These are phyloP conservation scores for Meda fulgida DNA, from an alignment of 2,797 vertebrate genomes.

Conservation along the genomic window DNA sequence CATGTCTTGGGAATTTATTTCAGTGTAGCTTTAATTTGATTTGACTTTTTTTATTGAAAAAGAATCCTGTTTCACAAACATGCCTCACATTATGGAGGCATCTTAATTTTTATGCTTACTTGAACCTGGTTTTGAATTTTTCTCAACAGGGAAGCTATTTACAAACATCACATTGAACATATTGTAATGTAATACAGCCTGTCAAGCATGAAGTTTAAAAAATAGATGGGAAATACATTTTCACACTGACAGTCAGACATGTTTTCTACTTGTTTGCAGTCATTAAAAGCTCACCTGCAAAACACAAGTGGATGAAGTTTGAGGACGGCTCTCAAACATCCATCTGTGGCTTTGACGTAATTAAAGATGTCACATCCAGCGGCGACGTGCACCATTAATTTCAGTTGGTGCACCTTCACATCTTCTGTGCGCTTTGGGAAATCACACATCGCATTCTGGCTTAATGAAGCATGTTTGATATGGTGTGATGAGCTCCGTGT, in stretches of 20 bases:
- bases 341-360: slow-evolving; percentile 34
- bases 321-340: slow-evolving; percentile 36
- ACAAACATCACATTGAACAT: not conserved
- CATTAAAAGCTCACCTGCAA: slow-evolving; percentile 13
- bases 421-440: slow-evolving; percentile 26
- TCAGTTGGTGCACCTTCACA: slow-evolving; percentile 24
- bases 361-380: slow-evolving; percentile 54
- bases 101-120: not conserved
- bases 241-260: not conserved
- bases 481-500: slow-evolving; percentile 50
- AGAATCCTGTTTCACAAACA: not conserved
- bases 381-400: slow-evolving; percentile 38
- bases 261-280: slow-evolving; percentile 8
- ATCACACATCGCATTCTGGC: slow-evolving; percentile 12
- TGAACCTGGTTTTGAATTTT: not conserved
- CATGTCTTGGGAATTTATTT: too few species aligned
- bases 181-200: not conserved
- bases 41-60: too few species aligned
- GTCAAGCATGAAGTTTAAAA: slow-evolving; percentile 9
- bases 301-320: slow-evolving; percentile 26
- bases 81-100: not conserved
- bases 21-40: too few species aligned
- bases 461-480: slow-evolving; percentile 45
- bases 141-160: not conserved
- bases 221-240: not conserved